phyloP scores from a whole-genome alignment of 64 coral and sea anemone genomes.

The Montipora cactus region DNA sequence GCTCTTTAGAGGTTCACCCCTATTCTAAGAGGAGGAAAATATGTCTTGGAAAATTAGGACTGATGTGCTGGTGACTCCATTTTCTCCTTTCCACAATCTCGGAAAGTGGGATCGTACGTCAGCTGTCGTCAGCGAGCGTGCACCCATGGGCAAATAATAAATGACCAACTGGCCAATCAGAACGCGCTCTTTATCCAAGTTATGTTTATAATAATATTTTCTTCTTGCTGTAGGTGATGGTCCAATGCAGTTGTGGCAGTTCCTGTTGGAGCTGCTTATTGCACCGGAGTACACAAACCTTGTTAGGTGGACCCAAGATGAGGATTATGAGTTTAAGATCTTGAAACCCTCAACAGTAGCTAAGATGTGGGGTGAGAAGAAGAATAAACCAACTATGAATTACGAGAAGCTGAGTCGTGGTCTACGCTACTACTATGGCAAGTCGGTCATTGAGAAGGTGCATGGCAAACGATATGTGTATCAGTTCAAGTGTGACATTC shows the following conservation, averaged over 20 bases:
- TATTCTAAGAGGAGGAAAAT: too few species aligned
- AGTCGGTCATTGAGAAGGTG: constrained; percentile 94
- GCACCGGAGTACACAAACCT: background rate
- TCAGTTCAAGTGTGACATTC: constrained; percentile 93
- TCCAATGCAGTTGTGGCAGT: constrained; percentile 96
- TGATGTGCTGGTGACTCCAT: too few species aligned
- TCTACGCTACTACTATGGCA: constrained; percentile 97
- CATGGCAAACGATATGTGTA: constrained; percentile 98
- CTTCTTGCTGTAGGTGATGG: constrained; percentile 73
- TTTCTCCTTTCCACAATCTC: too few species aligned
- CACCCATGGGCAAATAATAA: too few species aligned
- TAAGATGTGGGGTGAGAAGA: constrained; percentile 92
- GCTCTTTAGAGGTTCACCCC: too few species aligned
- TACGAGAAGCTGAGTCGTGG: constrained; percentile 98
- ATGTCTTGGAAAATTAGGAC: too few species aligned
- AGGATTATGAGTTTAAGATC: constrained; percentile 95
- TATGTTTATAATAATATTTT: too few species aligned
- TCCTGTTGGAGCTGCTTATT: constrained; percentile 77
- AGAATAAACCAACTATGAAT: constrained; percentile 98
- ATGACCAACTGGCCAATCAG: too few species aligned
- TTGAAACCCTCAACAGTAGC: constrained; percentile 76
- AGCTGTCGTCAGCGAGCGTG: too few species aligned
- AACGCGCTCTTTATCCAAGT: too few species aligned
- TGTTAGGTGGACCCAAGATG: constrained; percentile 92
- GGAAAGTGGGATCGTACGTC: too few species aligned